Percentiles rank a stretch among this genome's conserved stretches.
phyloP scores from a whole-genome alignment of 1,140 invertebrate genomes.

The Drosophila aff. region DNA sequence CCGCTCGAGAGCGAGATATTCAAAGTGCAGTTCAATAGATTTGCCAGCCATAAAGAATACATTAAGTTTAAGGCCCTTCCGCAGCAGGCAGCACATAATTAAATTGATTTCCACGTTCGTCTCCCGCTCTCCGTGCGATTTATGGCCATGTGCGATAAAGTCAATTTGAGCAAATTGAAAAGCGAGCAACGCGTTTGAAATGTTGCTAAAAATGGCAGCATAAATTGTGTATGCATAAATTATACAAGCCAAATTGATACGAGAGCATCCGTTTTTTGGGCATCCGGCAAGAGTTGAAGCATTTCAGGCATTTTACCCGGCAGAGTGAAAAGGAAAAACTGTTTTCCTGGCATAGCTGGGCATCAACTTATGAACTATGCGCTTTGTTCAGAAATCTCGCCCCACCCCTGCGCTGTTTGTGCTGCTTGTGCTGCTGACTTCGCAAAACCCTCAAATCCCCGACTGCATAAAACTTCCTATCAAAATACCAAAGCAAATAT shows the following conservation, averaged over 20 bases:
- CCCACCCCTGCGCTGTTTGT: slow-evolving; percentile 7
- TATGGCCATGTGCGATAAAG: slow-evolving; percentile 59
- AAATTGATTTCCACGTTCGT: slow-evolving; percentile 68
- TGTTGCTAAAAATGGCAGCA: slow-evolving; percentile 69
- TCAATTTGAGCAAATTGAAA: slow-evolving; percentile 73
- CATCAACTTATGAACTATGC: slow-evolving; percentile 70
- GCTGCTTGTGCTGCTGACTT: slow-evolving; percentile 48
- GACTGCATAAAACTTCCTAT: slow-evolving; percentile 69
- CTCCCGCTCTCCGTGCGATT: slow-evolving; percentile 38
- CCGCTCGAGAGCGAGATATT: slow-evolving; percentile 54
- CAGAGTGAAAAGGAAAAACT: not conserved
- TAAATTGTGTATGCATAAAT: slow-evolving; percentile 74
- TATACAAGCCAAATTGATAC: slow-evolving; percentile 52
- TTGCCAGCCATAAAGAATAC: slow-evolving; percentile 74
- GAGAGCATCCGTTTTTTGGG: slow-evolving; percentile 36
- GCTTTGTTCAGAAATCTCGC: slow-evolving; percentile 44
- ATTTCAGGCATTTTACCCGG: slow-evolving; percentile 53
- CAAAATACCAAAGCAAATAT: slow-evolving; percentile 80
- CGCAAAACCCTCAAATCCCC: slow-evolving; percentile 51
- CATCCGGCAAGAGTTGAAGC: slow-evolving; percentile 29
- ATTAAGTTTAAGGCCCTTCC: slow-evolving; percentile 62
- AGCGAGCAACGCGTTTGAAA: slow-evolving; percentile 52
- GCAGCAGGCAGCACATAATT: slow-evolving; percentile 57
- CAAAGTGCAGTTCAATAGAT: slow-evolving; percentile 82
- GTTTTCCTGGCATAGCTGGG: slow-evolving; percentile 39